Evolutionary conservation across 2,113 vertebrate species (phyloP).

Genomic region (Odocoileus hemionus): DNA sequence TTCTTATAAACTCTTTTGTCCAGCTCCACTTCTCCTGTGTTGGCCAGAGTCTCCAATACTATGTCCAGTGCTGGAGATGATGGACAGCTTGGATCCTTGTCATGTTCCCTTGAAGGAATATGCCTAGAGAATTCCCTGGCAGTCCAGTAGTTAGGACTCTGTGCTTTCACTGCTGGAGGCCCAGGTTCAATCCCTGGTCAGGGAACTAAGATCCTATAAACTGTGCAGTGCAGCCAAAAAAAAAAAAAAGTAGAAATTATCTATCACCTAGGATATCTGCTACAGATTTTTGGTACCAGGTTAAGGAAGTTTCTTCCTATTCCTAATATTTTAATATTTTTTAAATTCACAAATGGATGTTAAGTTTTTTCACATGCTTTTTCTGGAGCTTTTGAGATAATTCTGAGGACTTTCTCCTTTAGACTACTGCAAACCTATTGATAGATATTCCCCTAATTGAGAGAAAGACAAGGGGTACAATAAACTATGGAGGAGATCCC

Average conservation of each 20-base stretch:
- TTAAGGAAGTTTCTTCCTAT: background rate
- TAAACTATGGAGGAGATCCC: background rate
- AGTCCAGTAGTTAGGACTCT: background rate
- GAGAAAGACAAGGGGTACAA: background rate
- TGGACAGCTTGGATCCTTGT: no score
- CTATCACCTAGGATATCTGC: background rate
- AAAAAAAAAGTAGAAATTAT: background rate
- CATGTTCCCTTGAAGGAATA: background rate
- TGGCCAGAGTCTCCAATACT: background rate
- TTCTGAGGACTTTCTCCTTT: background rate
- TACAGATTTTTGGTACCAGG: background rate
- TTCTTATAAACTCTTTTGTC: background rate
- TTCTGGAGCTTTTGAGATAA: background rate
- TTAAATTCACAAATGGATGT: background rate
- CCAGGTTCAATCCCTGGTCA: background rate
- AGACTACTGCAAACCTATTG: background rate
- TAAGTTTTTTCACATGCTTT: background rate
- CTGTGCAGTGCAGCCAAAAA: background rate
- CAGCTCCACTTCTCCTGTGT: background rate
- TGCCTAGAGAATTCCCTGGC: background rate
- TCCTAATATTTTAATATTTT: background rate
- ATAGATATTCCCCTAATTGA: background rate
- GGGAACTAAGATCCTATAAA: background rate
- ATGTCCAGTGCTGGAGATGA: background rate
- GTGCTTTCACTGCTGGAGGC: background rate